Conservation (phyloP, 2,113 vertebrate species). For the Lamprotornis superbus region DNA sequence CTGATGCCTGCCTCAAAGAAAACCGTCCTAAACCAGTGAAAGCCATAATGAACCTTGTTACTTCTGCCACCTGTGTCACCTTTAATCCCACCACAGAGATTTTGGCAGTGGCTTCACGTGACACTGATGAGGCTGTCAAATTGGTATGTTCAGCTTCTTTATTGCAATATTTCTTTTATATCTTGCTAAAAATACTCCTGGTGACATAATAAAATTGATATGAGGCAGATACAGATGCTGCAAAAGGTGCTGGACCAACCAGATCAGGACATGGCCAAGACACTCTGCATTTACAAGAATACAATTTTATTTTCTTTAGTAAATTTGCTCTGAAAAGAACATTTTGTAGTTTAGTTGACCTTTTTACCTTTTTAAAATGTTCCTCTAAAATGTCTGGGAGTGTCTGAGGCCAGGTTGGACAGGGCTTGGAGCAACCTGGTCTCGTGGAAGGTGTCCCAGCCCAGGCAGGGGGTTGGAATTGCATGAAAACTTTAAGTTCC, state of each 20-base stretch:
- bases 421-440: not conserved
- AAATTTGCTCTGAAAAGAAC: not conserved
- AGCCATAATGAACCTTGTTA: slow-evolving; percentile 91
- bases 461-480: not conserved
- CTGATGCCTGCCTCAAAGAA: slow-evolving; percentile 82
- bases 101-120: slow-evolving; percentile 85
- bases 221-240: not conserved
- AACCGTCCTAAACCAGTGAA: slow-evolving; percentile 84
- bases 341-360: not conserved
- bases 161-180: not conserved
- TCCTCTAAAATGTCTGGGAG: not conserved
- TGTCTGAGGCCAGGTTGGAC: not conserved
- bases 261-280: not conserved
- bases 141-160: slow-evolving; percentile 77
- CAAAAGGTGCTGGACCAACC: not conserved
- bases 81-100: slow-evolving; percentile 91
- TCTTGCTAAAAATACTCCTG: not conserved
- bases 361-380: not conserved
- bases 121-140: slow-evolving; percentile 82
- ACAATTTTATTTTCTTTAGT: not conserved
- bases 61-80: slow-evolving; percentile 80
- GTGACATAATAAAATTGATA: not conserved
- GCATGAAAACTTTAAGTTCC: not conserved
- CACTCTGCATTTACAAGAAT: not conserved
- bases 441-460: not conserved